Conservation (phyloP, 1,140 invertebrate species). For the Apolygus lucorum region DNA sequence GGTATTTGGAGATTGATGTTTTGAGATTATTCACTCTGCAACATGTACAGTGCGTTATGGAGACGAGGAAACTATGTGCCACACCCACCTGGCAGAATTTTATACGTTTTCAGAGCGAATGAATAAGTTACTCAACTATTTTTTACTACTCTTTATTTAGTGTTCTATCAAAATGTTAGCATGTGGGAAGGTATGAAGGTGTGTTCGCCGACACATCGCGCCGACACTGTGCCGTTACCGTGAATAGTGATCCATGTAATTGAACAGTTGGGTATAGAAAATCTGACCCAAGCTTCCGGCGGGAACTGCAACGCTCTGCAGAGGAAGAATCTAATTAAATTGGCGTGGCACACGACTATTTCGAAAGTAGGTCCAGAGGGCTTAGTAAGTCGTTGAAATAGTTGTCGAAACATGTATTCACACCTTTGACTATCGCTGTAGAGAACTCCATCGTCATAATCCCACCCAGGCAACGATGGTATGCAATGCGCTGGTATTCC, state of each 20-base stretch:
- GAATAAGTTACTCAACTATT: too few relatives aligned
- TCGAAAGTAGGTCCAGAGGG: neutral
- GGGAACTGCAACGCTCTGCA: neutral
- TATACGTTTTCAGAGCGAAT: neutral
- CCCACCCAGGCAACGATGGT: neutral
- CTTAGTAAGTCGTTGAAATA: neutral
- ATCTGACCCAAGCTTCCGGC: neutral
- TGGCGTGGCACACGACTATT: neutral
- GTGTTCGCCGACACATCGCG: neutral
- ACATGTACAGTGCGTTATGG: neutral
- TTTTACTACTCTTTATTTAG: too few relatives aligned
- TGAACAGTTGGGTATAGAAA: neutral
- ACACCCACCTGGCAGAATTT: neutral
- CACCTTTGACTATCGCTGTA: neutral
- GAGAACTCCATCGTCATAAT: neutral
- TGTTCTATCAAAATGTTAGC: too few relatives aligned
- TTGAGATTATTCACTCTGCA: neutral
- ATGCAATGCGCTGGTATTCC: neutral
- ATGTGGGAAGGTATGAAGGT: neutral
- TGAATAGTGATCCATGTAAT: neutral
- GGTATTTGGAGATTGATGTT: neutral
- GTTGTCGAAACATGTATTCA: neutral
- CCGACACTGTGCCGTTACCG: neutral
- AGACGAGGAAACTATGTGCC: neutral
- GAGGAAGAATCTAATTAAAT: neutral